phyloP scores from a whole-genome alignment of 2,888 invertebrate genomes.

The Macrosoma leucophasiata region DNA sequence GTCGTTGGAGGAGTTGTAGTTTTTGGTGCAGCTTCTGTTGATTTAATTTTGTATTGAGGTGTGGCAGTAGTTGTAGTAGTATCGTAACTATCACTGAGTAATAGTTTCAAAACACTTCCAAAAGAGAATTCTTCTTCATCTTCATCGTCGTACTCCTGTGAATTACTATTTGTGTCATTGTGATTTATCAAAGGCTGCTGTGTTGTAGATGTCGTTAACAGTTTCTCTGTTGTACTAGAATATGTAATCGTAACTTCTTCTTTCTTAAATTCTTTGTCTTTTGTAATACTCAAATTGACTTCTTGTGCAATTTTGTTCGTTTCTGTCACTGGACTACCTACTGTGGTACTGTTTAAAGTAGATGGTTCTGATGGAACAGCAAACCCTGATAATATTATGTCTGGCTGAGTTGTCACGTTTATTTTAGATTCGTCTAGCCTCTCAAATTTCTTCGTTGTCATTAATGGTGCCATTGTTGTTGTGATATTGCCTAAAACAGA shows the following conservation, averaged over 20 bases:
- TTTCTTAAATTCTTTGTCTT: slow-evolving; percentile 5
- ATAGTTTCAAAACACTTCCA: slow-evolving; percentile 77
- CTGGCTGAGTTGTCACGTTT: no score
- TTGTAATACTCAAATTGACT: no score
- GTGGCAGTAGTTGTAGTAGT: slow-evolving; percentile 39
- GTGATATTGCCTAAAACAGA: slow-evolving; percentile 43
- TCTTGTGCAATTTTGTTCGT: no score
- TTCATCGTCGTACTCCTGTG: slow-evolving; percentile 55
- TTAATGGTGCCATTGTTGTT: slow-evolving; percentile 27
- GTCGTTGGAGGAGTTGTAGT: slow-evolving; percentile 18
- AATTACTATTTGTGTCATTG: slow-evolving; percentile 28
- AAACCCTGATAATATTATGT: no score
- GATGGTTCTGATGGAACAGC: no score
- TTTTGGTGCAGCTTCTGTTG: slow-evolving; percentile 19
- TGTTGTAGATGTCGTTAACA: slow-evolving; percentile 20
- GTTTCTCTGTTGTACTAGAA: slow-evolving; percentile 16
- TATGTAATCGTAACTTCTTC: slow-evolving; percentile 16
- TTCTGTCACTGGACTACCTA: no score
- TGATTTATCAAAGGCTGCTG: slow-evolving; percentile 2
- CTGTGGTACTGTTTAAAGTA: no score
- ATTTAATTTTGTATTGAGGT: slow-evolving; percentile 5
- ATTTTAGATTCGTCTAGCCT: no score
- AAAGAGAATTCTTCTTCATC: slow-evolving; percentile 75
- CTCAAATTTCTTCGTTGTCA: slow-evolving; percentile 25
- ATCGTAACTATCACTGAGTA: slow-evolving; percentile 69